Base-by-base conservation (phyloP, 2,113 vertebrate species). In the Indri indri region DNA sequence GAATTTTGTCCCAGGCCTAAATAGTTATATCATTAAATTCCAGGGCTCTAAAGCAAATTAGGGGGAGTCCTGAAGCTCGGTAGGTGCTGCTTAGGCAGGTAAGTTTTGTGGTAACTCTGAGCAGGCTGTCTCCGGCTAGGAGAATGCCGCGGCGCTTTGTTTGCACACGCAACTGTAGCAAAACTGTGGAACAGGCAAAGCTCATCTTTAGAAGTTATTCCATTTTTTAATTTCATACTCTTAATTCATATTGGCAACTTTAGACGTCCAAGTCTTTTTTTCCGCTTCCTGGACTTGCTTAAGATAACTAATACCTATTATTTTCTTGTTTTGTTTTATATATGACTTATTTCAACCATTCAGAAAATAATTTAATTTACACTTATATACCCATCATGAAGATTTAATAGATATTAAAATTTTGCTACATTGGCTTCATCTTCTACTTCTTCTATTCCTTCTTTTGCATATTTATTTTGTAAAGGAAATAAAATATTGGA, bases 401-500 rank as follows among this genome's bases (percentile, higher is more conserved):
- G 25, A 77, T 57, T 40, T 71, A 27, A 12, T 25, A 84, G 4
- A 7, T 34, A n/a, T 91, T 57, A 59, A 34, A 47, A 18, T 65
- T 88, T 76, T 57, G 27, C 40, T 40, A 47, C 32, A 9, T 50
- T 68, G 22, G 27, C 6, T 88, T 83, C 34, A 42, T 61, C 54
- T 77, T 77, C 20, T 65, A 70, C 37, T 80, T 70, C 20, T 65
- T 77, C 20, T 73, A 65, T 71, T 80, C 70, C 7, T 54, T 40
- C 66, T 82, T 10, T 37, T 66, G 8, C n/a, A 50, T 54, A 61
- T 63, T 50, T 54, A 52, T 68, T 76, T 45, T 47, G 42, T 52
- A 71, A 71, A 45, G 45, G 30, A 83, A 88, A 94, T 77, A 61
- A 91, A 70, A 13, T 57, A 79, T 40, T 47, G 57, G 32, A 63